Evolutionary conservation across 2,888 invertebrate species (phyloP), one percentile per base, ranked within the genome.

Genomic region (Augiades crinisus): DNA sequence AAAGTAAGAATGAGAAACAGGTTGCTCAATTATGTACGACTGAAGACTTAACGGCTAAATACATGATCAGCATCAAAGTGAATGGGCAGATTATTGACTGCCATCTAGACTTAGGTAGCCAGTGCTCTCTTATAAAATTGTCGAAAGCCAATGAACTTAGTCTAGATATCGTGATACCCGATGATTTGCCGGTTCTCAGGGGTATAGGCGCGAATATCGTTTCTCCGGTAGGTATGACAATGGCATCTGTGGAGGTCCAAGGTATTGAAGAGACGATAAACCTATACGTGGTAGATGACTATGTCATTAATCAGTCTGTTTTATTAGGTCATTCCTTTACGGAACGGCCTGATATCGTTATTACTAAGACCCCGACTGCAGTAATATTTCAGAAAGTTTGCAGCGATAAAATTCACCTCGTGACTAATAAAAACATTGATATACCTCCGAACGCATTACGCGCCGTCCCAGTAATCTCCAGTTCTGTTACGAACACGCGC

Each of bases 31-130:
- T 46, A 24, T 13, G 33, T 8, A 14, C n/a, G n/a, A 34, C 22
- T 12, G 36, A 36, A 6, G 12, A 24, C 5, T 16, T 13, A 8
- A 34, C 17, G 10, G 45, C 17, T 24, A 46, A 46, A 46, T 46
- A 46, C 2, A n/a, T 46, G 5, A 6, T 46, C n/a, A 7, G 53
- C 19, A 56, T 60, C 12, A 51, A 45, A 10, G 27, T 58, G 1
- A 54, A 57, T 22, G 21, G 19, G 7, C 10, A 47, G 5, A 22
- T 6, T 6, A 31, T 47, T 7, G 8, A 14, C 3, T 57, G 61
- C 30, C 58, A 62, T 33, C 7, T 64, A 1, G 64, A 65, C 22
- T 37, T 64, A 10, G 64, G 64, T 2, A 66, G 64, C 21, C 61
- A 64, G 19, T 63, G 64, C 14, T 47, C 63, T 0, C 37, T 64